These are phyloP conservation scores for Ptychobarbus kaznakovi DNA, from an alignment of 2,797 vertebrate genomes.

Conservation along the genomic window DNA sequence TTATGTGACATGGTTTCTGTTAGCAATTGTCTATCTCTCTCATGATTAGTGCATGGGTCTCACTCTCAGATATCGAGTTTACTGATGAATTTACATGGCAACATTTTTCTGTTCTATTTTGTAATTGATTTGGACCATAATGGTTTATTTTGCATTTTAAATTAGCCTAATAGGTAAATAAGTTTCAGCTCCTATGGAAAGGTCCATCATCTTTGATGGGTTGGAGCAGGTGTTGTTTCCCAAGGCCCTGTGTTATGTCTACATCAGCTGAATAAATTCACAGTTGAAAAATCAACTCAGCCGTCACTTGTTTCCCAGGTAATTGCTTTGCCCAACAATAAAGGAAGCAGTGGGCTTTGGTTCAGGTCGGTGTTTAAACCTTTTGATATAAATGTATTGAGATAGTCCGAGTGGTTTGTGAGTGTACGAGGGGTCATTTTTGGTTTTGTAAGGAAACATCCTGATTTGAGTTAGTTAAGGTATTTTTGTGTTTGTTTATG, in stretches of 20 bases:
- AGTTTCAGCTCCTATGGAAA: background rate
- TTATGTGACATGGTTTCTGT: slow-evolving; percentile 46
- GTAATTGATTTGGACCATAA: background rate
- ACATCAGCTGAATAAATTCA: slow-evolving; percentile 28
- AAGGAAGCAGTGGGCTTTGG: background rate
- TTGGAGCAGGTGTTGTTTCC: slow-evolving; percentile 27
- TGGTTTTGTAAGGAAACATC: background rate
- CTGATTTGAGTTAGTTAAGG: background rate
- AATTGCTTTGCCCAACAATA: slow-evolving; percentile 24
- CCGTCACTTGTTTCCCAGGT: background rate
- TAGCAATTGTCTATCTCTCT: slow-evolving; percentile 25
- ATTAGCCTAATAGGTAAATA: background rate
- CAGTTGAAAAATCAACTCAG: background rate
- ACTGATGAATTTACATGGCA: slow-evolving; percentile 3
- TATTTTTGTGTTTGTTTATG: slow-evolving; percentile 49
- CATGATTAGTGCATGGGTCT: slow-evolving; percentile 27
- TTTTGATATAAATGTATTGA: background rate
- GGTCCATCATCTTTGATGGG: slow-evolving; percentile 11
- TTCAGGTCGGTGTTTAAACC: slow-evolving; percentile 30
- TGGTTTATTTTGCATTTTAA: slow-evolving; percentile 1
- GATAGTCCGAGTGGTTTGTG: background rate
- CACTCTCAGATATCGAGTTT: background rate
- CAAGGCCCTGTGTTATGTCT: background rate
- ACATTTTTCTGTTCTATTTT: background rate
- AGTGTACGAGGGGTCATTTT: background rate